Evolutionary conservation across 2,888 invertebrate species (phyloP), one percentile per base, ranked within the genome.

Genomic region (Drosophila recens): DNA sequence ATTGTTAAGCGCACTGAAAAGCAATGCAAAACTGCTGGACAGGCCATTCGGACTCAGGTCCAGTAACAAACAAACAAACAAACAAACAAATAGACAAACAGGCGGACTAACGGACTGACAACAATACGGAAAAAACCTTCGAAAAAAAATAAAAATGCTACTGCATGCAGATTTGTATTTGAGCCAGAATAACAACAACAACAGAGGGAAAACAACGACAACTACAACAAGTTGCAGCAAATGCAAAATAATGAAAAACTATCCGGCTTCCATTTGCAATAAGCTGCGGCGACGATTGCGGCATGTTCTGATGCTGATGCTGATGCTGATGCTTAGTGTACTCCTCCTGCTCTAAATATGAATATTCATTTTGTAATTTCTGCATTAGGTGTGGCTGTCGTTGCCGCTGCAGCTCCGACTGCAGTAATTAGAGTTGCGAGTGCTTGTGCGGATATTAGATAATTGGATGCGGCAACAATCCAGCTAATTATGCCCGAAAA

Each of bases 311-410:
- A 23, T 23, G 51, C 20, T 51, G 62, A 15, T 49, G 57, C 30
- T n/a, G 36, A 23, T 53, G 20, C 30, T n/a, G 36, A 23, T 48
- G 40, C 40, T 45, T 45, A 45, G 5, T 45, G 13, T 15, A 23
- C 23, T 52, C 23, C 33, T 17, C 10, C 30, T 46, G 34, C 53
- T 38, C 52, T 66, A 83, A 83, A 81, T 84, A 84, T 84, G 83
- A 86, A 84, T 86, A 84, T 86, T 86, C 79, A 83, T 84, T 81
- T 72, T 69, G 87, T 77, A 79, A 86, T 84, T 81, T 81, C 66
- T 75, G 75, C 82, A 84, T 84, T 84, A 84, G 87, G 75, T 75
- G 71, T 58, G 61, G 67, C 65, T 66, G 51, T 63, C 65, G 64
- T 48, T 51, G 45, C 15, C 45, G 20, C 20, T 20, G 53, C 68